Conservation (phyloP, 2,888 invertebrate genomes). For the Brachyopa scutellaris region DNA sequence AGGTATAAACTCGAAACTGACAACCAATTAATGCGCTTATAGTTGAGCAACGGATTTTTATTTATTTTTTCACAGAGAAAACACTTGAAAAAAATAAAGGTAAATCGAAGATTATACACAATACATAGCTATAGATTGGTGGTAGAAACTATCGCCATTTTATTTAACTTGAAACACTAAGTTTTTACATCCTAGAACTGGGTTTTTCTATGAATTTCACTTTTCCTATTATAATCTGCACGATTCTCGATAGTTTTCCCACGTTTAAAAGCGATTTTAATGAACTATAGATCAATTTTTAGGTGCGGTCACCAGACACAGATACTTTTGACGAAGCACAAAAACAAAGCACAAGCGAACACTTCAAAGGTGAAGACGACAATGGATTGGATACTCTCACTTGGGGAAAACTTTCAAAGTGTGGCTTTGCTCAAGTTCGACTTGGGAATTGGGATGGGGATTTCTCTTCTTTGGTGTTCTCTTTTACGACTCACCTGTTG, state of each 20-base stretch:
- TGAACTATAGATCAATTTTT: conserved; percentile 43
- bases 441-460: conserved; percentile 1
- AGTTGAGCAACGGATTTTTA: conserved; percentile 22
- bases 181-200: neutral
- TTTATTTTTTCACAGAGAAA: conserved; percentile 34
- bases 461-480: conserved; percentile 47
- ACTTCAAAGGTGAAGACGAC: conserved; percentile 68
- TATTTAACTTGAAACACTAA: neutral
- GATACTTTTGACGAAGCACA: conserved; percentile 59
- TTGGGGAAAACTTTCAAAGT: conserved; percentile 63
- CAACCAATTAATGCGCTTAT: conserved; percentile 41
- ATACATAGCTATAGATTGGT: conserved; percentile 12
- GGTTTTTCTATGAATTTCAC: neutral
- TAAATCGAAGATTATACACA: conserved; percentile 7
- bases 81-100: conserved; percentile 32
- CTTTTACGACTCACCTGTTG: conserved; percentile 58
- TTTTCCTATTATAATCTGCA: neutral
- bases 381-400: conserved; percentile 49
- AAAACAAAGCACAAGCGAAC: conserved; percentile 67
- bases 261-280: neutral
- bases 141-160: conserved; percentile 21
- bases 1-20: conserved; percentile 45
- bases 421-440: conserved; percentile 52
- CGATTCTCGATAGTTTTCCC: conserved; percentile 21
- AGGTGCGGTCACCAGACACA: conserved; percentile 63